Percentiles rank a stretch among this genome's conserved stretches.
These are phyloP conservation scores for Chydorus sphaericus DNA, from an alignment of 2,888 invertebrate genomes.

Conservation along the genomic window DNA sequence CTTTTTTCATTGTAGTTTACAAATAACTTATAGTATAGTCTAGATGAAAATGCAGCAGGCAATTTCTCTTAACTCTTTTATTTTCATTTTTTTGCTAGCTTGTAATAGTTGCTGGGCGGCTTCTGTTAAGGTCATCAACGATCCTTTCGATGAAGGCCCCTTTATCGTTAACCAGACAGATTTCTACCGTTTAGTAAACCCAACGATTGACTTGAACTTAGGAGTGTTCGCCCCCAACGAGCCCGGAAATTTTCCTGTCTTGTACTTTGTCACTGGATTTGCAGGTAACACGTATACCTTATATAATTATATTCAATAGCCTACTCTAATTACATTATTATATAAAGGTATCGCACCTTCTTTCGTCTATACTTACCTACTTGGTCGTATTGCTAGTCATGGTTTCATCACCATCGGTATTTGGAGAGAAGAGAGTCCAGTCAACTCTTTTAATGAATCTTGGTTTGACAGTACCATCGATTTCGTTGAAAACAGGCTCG, in stretches of 20 bases:
- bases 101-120: no score
- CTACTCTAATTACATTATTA: neutral
- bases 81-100: no score
- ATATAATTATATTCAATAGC: neutral
- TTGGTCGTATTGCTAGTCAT: conserved; percentile 14
- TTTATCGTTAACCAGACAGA: neutral
- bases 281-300: neutral
- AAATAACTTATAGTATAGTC: no score
- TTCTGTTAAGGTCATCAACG: no score
- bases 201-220: conserved; percentile 3
- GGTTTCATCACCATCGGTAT: conserved; percentile 18
- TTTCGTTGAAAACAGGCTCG: conserved; percentile 4
- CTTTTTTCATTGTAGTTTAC: no score
- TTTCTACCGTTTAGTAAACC: neutral
- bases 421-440: conserved; percentile 16
- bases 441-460: conserved; percentile 15
- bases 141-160: neutral
- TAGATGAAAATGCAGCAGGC: no score
- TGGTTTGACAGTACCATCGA: conserved; percentile 3
- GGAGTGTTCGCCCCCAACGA: conserved; percentile 8
- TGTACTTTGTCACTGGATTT: neutral
- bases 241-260: conserved; percentile 9
- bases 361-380: neutral
- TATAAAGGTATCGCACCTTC: conserved; percentile 7
- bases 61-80: no score